phyloP scores from a whole-genome alignment of 2,113 vertebrate genomes.

The Oenanthe melanoleuca region DNA sequence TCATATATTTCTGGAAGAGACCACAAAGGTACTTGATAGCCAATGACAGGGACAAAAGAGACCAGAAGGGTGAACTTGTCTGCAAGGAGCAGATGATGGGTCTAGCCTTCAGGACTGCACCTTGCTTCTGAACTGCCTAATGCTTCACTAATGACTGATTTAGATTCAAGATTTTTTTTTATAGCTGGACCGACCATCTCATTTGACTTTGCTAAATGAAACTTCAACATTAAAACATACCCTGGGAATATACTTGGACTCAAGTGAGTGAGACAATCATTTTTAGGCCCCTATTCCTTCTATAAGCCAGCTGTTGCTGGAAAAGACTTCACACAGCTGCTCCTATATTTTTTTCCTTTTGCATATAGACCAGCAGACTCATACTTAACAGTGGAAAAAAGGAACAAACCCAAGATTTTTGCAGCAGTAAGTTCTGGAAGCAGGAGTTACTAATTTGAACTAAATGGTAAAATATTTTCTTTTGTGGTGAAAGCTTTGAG shows the following conservation, averaged over 20 bases:
- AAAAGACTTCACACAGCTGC: neutral
- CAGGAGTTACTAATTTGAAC: neutral
- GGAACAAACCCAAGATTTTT: neutral
- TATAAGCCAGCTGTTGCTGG: neutral
- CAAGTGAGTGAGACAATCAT: neutral
- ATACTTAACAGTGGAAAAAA: neutral
- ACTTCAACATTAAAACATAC: neutral
- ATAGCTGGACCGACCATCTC: neutral
- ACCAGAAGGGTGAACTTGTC: neutral
- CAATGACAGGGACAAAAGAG: neutral
- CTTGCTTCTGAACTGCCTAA: neutral
- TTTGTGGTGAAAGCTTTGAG: neutral
- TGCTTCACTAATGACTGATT: neutral
- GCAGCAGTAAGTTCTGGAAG: neutral
- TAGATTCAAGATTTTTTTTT: neutral
- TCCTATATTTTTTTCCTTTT: neutral
- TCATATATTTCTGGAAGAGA: neutral
- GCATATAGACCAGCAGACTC: neutral
- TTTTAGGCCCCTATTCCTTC: neutral
- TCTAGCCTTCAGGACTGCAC: neutral
- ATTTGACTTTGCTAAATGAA: neutral
- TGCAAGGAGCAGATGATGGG: neutral
- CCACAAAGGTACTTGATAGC: neutral
- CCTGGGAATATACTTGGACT: neutral
- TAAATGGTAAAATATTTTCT: neutral